Base-by-base conservation (phyloP, 1,140 invertebrate species). In the Wasmannia auropunctata region DNA sequence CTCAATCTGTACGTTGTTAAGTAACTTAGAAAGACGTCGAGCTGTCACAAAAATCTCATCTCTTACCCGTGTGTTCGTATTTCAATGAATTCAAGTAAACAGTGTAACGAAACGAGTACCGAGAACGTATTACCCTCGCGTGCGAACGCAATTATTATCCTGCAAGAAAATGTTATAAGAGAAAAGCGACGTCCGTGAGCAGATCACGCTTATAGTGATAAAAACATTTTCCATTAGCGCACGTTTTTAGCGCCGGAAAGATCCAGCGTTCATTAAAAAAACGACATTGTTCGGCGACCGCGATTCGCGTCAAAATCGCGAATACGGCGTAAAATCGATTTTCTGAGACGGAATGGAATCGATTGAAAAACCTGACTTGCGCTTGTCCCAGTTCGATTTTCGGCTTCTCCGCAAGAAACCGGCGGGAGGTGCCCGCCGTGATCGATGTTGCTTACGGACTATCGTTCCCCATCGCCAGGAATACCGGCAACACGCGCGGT, bases 401-500 rank as follows among this genome's bases (percentile, higher is more conserved):
- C 16, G 19, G 11, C 37, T 49, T n/a, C 31, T 49, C 43, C 11
- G 16, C 8, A 19, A 25, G 28, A 69, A 7, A 67, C 14, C 58
- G n/a, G 19, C 19, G 51, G 16, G 40, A 67, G 51, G 76, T 49
- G 31, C 0, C 11, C 40, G 28, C 8, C 16, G 25, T 56, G 25
- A 56, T 70, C 49, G 37, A 81, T 72, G 77, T 22, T 28, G 22
- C 34, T 80, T 28, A 40, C 63, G 34, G 69, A 28, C 10, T n/a
- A 69, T 54, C 77, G 31, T 56, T 69, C 19, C 60, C 46, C 19
- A 37, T 22, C 37, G 19, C 79, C 56, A 74, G 49, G 62, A 80
- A 72, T 72, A 51, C 28, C 37, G 70, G 37, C 37, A 72, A 28
- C 51, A 37, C 22, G 22, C 43, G 40, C 14, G 11, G n/a, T 4